phyloP scores from a whole-genome alignment of 1,140 invertebrate species.

The Microvelia longipes region DNA sequence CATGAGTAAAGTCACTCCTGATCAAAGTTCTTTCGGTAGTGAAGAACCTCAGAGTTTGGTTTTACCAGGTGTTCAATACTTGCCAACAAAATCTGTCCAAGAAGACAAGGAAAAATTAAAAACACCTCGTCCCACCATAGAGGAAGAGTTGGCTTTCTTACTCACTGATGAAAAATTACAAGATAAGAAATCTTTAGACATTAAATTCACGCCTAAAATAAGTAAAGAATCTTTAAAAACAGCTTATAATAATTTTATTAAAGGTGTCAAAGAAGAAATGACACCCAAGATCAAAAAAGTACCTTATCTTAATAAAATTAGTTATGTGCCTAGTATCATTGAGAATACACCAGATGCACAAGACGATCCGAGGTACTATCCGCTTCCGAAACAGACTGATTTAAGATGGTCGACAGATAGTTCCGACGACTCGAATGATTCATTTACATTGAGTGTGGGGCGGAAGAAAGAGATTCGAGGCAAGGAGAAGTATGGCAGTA shows the following conservation, averaged over 20 bases:
- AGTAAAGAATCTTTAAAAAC: conserved; percentile 53
- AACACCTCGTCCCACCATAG: conserved; percentile 64
- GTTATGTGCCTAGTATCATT: background rate
- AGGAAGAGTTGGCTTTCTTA: conserved; percentile 65
- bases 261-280: conserved; percentile 61
- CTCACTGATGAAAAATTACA: conserved; percentile 3
- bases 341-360: conserved; percentile 28
- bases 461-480: conserved; percentile 1
- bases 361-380: conserved; percentile 55
- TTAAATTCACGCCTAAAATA: conserved; percentile 5
- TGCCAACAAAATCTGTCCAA: conserved; percentile 37
- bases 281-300: conserved; percentile 20
- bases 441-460: conserved; percentile 33
- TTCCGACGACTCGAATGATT: conserved; percentile 29
- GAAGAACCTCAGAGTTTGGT: conserved; percentile 46
- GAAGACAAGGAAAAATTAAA: conserved; percentile 31
- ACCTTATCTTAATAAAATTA: background rate
- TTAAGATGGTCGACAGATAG: conserved; percentile 42
- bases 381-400: conserved; percentile 53
- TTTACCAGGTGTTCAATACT: conserved; percentile 47
- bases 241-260: conserved; percentile 66
- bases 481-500: background rate
- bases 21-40: conserved; percentile 36
- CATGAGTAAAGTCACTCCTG: conserved; percentile 41
- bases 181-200: background rate